Conservation (phyloP, 2,888 invertebrate species). For the Dinocampus coccinellae region DNA sequence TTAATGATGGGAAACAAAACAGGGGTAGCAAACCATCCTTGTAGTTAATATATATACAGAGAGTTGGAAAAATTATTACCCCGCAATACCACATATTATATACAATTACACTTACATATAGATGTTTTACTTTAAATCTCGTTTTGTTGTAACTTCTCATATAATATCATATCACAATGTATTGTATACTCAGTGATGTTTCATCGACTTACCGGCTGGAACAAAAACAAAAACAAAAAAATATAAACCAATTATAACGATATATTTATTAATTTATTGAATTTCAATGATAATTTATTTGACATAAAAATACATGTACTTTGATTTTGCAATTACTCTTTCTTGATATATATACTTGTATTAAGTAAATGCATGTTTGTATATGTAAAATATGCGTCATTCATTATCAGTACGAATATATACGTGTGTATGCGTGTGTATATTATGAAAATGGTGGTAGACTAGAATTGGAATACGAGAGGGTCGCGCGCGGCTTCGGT, state of each 20-base stretch:
- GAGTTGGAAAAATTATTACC: constrained; percentile 7
- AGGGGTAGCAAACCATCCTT: constrained; percentile 5
- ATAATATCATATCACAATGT: not conserved
- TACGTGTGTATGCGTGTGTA: constrained; percentile 17
- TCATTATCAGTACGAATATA: not conserved
- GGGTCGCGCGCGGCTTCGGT: constrained; percentile 34
- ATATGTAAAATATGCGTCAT: not conserved
- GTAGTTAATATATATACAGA: constrained; percentile 4
- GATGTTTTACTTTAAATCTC: not conserved
- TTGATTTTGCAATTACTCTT: too few relatives aligned
- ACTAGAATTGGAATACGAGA: constrained; percentile 24
- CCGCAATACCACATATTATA: not conserved
- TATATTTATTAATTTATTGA: not conserved
- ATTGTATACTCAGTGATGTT: not conserved
- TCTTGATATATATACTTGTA: too few relatives aligned
- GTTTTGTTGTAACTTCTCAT: not conserved
- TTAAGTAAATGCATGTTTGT: too few relatives aligned
- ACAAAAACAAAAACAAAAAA: constrained; percentile 48
- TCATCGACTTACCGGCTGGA: constrained; percentile 64
- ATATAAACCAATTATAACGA: not conserved
- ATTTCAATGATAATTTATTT: constrained; percentile 1
- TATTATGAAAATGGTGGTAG: constrained; percentile 33
- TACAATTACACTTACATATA: not conserved
- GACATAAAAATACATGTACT: not conserved
- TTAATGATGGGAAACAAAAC: constrained; percentile 26